A percentile compares a stretch with the other conserved stretches of the same genome.
These are phyloP conservation scores for Nycteola revayana DNA, from an alignment of 2,888 invertebrate genomes.

Conservation along the genomic window DNA sequence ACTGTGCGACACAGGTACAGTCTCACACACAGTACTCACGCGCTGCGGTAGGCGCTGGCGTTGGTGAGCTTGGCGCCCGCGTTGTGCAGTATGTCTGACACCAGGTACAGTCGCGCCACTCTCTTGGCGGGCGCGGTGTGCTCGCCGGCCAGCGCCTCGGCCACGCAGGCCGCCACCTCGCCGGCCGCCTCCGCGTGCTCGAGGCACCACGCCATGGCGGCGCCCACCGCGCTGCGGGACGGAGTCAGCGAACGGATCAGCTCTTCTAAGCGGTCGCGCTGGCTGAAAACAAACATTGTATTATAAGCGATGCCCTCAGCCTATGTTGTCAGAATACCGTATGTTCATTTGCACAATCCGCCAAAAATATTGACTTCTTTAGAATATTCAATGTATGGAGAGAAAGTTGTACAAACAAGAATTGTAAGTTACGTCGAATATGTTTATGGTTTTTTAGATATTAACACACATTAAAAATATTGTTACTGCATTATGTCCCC, in stretches of 20 bases:
- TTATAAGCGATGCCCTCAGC: too few relatives aligned
- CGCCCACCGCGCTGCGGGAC: slow-evolving; percentile 91
- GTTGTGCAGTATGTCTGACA: slow-evolving; percentile 98
- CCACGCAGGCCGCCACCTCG: slow-evolving; percentile 95
- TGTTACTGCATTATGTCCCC: too few relatives aligned
- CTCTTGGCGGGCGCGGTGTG: slow-evolving; percentile 92
- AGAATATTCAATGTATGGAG: too few relatives aligned
- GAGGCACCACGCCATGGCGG: slow-evolving; percentile 99
- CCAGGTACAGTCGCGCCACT: slow-evolving; percentile 95
- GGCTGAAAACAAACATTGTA: too few relatives aligned
- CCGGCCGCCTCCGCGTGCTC: slow-evolving; percentile 99
- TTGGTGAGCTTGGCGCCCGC: slow-evolving; percentile 98
- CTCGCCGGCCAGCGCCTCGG: slow-evolving; percentile 90
- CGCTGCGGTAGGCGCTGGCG: slow-evolving; percentile 95
- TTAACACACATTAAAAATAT: too few relatives aligned
- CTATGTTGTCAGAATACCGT: too few relatives aligned
- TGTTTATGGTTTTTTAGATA: too few relatives aligned
- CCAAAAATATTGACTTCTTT: too few relatives aligned
- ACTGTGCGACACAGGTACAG: slow-evolving; percentile 66
- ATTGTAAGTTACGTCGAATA: too few relatives aligned
- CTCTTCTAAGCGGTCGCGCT: slow-evolving; percentile 96
- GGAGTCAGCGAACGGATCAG: slow-evolving; percentile 92
- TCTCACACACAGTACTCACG: slow-evolving; percentile 78
- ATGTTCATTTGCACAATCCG: too few relatives aligned
- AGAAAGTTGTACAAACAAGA: too few relatives aligned